Conservation (phyloP, 1,140 invertebrate species). For the Panagrolaimus sp. region DNA sequence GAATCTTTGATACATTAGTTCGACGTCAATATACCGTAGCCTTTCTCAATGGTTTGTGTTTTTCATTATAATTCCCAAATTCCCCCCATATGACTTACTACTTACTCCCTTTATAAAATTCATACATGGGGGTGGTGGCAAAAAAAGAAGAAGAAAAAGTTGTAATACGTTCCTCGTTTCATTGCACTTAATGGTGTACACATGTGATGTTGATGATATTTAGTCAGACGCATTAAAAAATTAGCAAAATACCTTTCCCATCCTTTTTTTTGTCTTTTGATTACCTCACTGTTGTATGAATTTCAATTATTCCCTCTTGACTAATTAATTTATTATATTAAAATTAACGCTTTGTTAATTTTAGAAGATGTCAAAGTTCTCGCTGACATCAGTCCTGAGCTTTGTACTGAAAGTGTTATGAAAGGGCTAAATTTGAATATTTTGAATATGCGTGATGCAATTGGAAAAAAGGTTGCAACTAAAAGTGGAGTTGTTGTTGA, state of each 20-base stretch:
- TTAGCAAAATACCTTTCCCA: background rate
- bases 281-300: background rate
- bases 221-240: no score
- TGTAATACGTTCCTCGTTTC: no score
- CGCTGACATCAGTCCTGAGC: conserved; percentile 16
- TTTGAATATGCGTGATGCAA: background rate
- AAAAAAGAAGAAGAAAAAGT: no score
- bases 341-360: background rate
- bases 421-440: conserved; percentile 26
- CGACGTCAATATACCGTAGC: conserved; percentile 2
- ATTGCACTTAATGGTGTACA: no score
- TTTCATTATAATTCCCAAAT: no score
- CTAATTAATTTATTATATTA: no score
- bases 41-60: conserved; percentile 2
- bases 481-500: conserved; percentile 18
- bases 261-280: background rate
- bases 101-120: no score
- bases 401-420: conserved; percentile 19
- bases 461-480: background rate
- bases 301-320: no score
- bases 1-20: conserved; percentile 6
- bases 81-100: no score
- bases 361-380: conserved; percentile 23
- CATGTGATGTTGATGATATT: no score
- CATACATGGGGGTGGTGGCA: no score